Evolutionary conservation across 2,113 vertebrate genomes (phyloP).

Genomic region (Sylvia atricapilla): DNA sequence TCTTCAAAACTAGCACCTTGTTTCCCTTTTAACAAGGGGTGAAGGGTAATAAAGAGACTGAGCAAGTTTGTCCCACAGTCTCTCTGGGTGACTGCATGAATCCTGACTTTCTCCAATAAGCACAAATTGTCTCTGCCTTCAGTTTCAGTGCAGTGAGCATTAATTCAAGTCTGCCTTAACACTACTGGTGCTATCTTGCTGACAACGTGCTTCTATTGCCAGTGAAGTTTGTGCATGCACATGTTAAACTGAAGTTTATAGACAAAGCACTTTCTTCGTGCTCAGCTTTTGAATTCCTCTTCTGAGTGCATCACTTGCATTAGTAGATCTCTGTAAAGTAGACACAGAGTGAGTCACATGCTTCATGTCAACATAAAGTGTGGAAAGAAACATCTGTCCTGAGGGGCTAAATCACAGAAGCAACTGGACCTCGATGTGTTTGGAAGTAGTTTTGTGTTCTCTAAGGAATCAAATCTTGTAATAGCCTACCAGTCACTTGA

Average conservation of each 20-base stretch:
- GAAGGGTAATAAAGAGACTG: background rate
- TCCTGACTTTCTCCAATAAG: background rate
- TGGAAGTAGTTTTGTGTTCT: background rate
- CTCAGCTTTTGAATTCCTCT: background rate
- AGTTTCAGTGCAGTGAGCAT: background rate
- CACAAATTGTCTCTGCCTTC: background rate
- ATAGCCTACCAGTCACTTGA: background rate
- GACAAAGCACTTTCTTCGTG: background rate
- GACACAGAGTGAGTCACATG: background rate
- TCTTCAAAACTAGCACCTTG: background rate
- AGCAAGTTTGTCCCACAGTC: background rate
- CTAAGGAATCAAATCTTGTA: background rate
- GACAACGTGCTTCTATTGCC: background rate
- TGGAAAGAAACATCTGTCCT: background rate
- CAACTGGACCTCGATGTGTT: background rate
- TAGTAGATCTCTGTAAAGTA: background rate
- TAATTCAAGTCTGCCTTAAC: background rate
- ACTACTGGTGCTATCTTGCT: background rate
- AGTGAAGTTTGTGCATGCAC: background rate
- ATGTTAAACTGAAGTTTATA: background rate
- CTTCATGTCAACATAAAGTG: background rate
- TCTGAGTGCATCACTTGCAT: background rate
- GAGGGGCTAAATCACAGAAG: background rate
- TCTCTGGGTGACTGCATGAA: background rate
- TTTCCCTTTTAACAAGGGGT: background rate